Evolutionary conservation across 1,140 invertebrate species (phyloP).

Genomic region (Oedothorax gibbosus): DNA sequence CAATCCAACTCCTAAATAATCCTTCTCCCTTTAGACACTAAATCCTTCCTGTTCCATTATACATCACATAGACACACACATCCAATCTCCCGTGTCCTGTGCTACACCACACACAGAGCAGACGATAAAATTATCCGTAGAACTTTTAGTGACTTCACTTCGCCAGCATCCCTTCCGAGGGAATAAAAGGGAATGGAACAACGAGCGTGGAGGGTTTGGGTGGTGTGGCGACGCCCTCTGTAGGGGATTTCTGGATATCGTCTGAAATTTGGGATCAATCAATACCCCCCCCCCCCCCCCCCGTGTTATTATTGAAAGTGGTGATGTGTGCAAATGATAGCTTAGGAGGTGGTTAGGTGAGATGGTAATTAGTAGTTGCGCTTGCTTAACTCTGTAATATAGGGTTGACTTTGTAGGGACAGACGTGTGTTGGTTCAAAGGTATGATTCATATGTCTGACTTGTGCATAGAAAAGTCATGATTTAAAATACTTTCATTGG

Average conservation of each 20-base stretch:
- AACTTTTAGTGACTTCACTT: neutral
- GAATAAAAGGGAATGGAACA: constrained; percentile 2
- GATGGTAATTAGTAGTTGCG: neutral
- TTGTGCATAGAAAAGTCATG: too few relatives aligned
- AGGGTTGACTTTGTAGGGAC: too few relatives aligned
- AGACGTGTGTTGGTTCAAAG: too few relatives aligned
- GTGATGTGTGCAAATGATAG: neutral
- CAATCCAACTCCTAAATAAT: too few relatives aligned
- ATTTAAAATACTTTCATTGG: too few relatives aligned
- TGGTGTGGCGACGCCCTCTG: constrained; percentile 30
- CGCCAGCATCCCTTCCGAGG: constrained; percentile 9
- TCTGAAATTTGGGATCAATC: constrained; percentile 37
- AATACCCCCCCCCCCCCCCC: constrained; percentile 7
- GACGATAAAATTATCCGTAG: constrained; percentile 14
- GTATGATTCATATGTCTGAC: too few relatives aligned
- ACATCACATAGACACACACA: too few relatives aligned
- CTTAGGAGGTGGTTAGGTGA: neutral
- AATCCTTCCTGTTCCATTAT: too few relatives aligned
- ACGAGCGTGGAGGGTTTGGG: neutral
- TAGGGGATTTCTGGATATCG: constrained; percentile 17
- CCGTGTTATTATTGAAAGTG: constrained; percentile 1
- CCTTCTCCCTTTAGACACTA: too few relatives aligned
- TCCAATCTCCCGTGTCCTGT: too few relatives aligned
- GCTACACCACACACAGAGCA: neutral
- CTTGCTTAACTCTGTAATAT: too few relatives aligned